Evolutionary conservation across 1,140 invertebrate genomes (phyloP).

Genomic region (Trichogramma pretiosum): DNA sequence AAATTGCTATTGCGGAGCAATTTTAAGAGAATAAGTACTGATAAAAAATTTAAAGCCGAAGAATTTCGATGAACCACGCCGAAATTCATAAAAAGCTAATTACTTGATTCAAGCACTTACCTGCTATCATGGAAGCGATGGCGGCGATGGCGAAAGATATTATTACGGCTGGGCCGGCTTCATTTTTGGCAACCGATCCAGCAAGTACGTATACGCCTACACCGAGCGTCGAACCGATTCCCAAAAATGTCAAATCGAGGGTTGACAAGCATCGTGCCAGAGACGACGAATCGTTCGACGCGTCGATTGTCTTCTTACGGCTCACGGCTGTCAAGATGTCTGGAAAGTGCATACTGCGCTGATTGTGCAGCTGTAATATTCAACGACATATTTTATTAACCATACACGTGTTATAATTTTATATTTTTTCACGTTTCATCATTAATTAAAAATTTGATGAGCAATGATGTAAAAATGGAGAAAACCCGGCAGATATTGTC

Average conservation of each 20-base stretch:
- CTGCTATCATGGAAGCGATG: slow-evolving; percentile 74
- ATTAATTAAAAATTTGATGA: too few relatives aligned
- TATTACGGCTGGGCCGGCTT: slow-evolving; percentile 73
- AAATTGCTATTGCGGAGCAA: neutral
- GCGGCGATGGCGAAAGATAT: slow-evolving; percentile 79
- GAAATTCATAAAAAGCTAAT: slow-evolving; percentile 28
- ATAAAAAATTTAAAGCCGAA: neutral
- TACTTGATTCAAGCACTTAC: slow-evolving; percentile 39
- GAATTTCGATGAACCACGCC: too few relatives aligned
- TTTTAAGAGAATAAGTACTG: neutral
- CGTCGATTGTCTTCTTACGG: slow-evolving; percentile 26
- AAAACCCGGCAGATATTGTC: too few relatives aligned
- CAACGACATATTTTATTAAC: too few relatives aligned
- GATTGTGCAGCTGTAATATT: slow-evolving; percentile 11
- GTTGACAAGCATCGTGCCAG: slow-evolving; percentile 62
- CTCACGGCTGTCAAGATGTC: slow-evolving; percentile 22
- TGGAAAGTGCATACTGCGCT: slow-evolving; percentile 6
- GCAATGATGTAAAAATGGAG: too few relatives aligned
- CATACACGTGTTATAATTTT: too few relatives aligned
- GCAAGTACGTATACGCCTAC: slow-evolving; percentile 83
- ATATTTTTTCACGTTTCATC: too few relatives aligned
- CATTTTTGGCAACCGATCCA: slow-evolving; percentile 70
- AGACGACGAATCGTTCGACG: slow-evolving; percentile 19
- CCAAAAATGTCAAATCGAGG: slow-evolving; percentile 67
- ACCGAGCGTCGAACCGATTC: slow-evolving; percentile 78